phyloP scores from a whole-genome alignment of 2,888 invertebrate species.

The Ligdia adustata region DNA sequence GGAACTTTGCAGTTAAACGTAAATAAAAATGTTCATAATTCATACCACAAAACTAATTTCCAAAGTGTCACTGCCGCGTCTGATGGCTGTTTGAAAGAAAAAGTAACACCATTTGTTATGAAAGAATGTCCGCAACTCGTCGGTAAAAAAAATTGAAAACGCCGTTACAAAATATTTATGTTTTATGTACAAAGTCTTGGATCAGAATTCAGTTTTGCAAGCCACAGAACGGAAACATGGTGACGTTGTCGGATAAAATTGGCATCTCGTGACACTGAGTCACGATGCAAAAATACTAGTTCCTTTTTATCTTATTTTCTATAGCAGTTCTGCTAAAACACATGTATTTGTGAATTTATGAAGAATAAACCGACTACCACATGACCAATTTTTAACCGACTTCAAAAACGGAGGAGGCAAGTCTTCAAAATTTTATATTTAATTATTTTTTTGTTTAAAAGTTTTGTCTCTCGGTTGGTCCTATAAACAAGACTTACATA shows the following conservation, averaged over 20 bases:
- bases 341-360: no score
- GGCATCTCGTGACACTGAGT: conserved; percentile 14
- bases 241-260: conserved; percentile 13
- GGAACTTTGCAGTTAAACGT: conserved; percentile 17
- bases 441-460: no score
- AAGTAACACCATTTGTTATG: conserved; percentile 43
- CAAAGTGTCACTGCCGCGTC: conserved; percentile 54
- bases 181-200: conserved; percentile 7
- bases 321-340: no score
- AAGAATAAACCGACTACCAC: no score
- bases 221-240: conserved; percentile 17
- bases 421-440: no score
- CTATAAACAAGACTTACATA: no score
- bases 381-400: no score
- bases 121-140: conserved; percentile 16
- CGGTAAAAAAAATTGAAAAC: conserved; percentile 10
- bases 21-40: conserved; percentile 47
- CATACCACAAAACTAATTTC: conserved; percentile 58
- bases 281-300: conserved; percentile 16
- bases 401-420: no score
- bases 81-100: conserved; percentile 43
- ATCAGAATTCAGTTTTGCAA: conserved; percentile 7
- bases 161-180: conserved; percentile 4
- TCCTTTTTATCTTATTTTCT: no score
- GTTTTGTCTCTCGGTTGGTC: no score